phyloP scores from a whole-genome alignment of 2,888 invertebrate species.

The Drosophila meridionalis region DNA sequence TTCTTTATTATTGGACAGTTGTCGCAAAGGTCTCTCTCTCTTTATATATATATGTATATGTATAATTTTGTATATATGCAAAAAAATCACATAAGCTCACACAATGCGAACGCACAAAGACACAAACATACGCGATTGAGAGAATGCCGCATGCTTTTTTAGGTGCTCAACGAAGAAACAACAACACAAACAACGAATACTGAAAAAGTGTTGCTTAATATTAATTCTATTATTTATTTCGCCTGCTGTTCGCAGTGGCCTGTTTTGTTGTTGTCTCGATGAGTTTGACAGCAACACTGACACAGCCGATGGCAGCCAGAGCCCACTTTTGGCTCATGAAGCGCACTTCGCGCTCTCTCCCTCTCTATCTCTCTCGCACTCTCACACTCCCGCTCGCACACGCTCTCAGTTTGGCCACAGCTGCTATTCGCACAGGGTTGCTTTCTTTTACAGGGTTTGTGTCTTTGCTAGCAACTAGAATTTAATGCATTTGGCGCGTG shows the following conservation, averaged over 20 bases:
- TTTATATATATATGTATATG: background rate
- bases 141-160: slow-evolving; percentile 23
- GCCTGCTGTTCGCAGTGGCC: slow-evolving; percentile 27
- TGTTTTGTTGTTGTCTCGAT: slow-evolving; percentile 60
- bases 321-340: slow-evolving; percentile 20
- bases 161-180: slow-evolving; percentile 7
- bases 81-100: slow-evolving; percentile 27
- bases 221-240: slow-evolving; percentile 48
- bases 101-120: slow-evolving; percentile 1
- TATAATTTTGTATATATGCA: slow-evolving; percentile 1
- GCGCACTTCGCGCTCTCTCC: background rate
- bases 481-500: background rate
- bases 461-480: slow-evolving; percentile 21
- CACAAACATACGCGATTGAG: slow-evolving; percentile 9
- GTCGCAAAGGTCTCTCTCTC: slow-evolving; percentile 10
- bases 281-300: slow-evolving; percentile 64
- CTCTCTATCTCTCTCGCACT: background rate
- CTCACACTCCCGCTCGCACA: background rate
- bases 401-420: slow-evolving; percentile 4
- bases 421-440: slow-evolving; percentile 36
- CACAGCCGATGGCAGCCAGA: slow-evolving; percentile 10
- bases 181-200: background rate
- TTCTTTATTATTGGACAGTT: slow-evolving; percentile 25
- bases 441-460: slow-evolving; percentile 12
- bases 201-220: slow-evolving; percentile 35